Evolutionary conservation across 2,888 invertebrate genomes (phyloP), one percentile per base, ranked within the genome.

Genomic region (Tipula lateralis): DNA sequence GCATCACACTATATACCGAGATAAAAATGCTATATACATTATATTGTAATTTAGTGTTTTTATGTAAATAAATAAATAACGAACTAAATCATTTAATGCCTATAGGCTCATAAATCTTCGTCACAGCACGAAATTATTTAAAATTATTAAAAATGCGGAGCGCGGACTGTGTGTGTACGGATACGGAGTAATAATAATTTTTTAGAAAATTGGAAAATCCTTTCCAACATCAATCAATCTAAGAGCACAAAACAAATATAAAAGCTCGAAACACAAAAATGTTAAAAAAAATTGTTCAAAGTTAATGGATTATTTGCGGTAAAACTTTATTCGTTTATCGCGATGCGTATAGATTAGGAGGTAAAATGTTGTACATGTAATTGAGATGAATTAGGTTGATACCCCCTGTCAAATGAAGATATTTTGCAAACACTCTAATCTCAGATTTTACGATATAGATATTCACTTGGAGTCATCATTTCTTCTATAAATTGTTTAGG

Each of bases 141-240:
- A 66, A 50, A 50, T 50, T n/a, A 50, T 50, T 50, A n/a, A 16
- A 50, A 7, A n/a, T n/a, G 16, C 0, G 19, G 66, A 66, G 66
- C 24, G 6, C 9, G 66, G 24, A 16, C n/a, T n/a, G n/a, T n/a
- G n/a, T n/a, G n/a, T n/a, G n/a, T n/a, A 7, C 6, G 1, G n/a
- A n/a, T 16, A n/a, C 24, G 24, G 66, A 66, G 0, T 1, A 66
- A 66, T 24, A 66, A 66, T 66, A 66, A 24, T 66, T 66, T n/a
- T 24, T 24, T 9, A 66, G 2, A 66, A 66, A 66, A 66, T 66
- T n/a, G n/a, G 66, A 66, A 66, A 66, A 66, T 66, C 19, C 12
- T 66, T 66, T 66, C 66, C 24, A 66, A 66, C 66, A 66, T 66
- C 66, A 66, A 66, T 66, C 66, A 66, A 66, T 66, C 66, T 66